Conservation (phyloP, 1,140 invertebrate genomes). For the Ganaspis sp. region DNA sequence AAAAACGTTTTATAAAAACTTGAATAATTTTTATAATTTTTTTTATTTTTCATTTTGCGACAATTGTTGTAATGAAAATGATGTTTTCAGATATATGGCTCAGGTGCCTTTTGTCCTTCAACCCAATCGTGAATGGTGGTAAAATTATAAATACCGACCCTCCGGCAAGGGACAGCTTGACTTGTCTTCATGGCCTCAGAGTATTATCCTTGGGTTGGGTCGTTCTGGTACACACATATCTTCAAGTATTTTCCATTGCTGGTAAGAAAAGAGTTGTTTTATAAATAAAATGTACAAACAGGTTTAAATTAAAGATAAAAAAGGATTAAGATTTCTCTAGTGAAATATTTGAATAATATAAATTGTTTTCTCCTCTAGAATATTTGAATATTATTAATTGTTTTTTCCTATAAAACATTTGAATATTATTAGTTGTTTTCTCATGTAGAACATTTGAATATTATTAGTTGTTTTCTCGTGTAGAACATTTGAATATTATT, state of each 20-base stretch:
- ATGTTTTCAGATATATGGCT: conserved; percentile 75
- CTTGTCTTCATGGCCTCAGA: conserved; percentile 88
- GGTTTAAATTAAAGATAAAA: not conserved
- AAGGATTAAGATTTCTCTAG: not conserved
- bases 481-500: too few species aligned
- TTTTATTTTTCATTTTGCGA: too few species aligned
- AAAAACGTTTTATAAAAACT: too few species aligned
- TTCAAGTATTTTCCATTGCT: conserved; percentile 86
- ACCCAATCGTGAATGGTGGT: conserved; percentile 79
- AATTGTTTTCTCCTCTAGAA: too few species aligned
- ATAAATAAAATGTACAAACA: not conserved
- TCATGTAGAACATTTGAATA: too few species aligned
- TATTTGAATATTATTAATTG: too few species aligned
- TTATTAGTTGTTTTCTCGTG: too few species aligned
- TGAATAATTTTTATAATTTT: too few species aligned
- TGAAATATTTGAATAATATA: not conserved
- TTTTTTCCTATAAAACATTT: too few species aligned
- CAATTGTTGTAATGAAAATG: not conserved
- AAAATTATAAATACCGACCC: conserved; percentile 80
- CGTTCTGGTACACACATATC: conserved; percentile 93
- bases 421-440: too few species aligned
- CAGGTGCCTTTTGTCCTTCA: conserved; percentile 80
- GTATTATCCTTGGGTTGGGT: conserved; percentile 93
- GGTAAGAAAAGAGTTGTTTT: conserved; percentile 76
- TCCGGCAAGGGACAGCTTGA: conserved; percentile 80